Base-by-base conservation (phyloP, 2,113 vertebrate genomes). In the Erythrocercus mccallii region DNA sequence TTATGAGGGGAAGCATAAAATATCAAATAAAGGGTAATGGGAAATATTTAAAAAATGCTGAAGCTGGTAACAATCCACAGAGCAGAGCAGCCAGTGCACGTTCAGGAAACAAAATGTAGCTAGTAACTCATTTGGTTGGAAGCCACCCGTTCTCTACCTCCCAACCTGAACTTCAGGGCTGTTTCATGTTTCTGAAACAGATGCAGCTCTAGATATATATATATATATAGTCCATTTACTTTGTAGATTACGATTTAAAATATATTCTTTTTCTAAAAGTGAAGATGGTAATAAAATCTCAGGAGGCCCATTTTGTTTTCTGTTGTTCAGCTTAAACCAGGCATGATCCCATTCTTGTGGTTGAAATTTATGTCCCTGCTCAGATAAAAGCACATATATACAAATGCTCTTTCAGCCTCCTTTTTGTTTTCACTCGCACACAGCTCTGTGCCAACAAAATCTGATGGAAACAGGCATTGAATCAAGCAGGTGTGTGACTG, bases 1-100 rank as follows among this genome's bases (percentile, higher is more conserved):
- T 98, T 98, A 98, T 97, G 98, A 98, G 98, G 97, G 98, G 98
- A 98, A 98, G 71, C 98, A 98, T 98, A 98, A 98, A 98, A 98
- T 98, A 98, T 98, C 98, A 98, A 98, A 98, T 98, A 98, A 98
- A 98, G 96, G 98, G 97, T 98, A 98, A 98, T 97, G 97, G 97
- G 97, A 98, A 98, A 93, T 98, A 98, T 98, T 97, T 98, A 15
- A 97, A 94, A 98, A 98, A 98, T 98, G 97, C 92, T 91, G 90
- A 97, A 96, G 92, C 96, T 96, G 95, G 97, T 94, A 97, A 98
- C 90, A 72, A 88, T 97, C 95, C 95, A 94, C 97, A 92, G 90
- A 97, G 88, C 94, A 94, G 88, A 98, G 96, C 95, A 95, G 97
- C 87, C 95, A 94, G 88, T 97, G 93, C 69, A 91, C 27, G 28